Evolutionary conservation across 2,888 invertebrate genomes (phyloP).

Genomic region (Rhynchonema sp.): DNA sequence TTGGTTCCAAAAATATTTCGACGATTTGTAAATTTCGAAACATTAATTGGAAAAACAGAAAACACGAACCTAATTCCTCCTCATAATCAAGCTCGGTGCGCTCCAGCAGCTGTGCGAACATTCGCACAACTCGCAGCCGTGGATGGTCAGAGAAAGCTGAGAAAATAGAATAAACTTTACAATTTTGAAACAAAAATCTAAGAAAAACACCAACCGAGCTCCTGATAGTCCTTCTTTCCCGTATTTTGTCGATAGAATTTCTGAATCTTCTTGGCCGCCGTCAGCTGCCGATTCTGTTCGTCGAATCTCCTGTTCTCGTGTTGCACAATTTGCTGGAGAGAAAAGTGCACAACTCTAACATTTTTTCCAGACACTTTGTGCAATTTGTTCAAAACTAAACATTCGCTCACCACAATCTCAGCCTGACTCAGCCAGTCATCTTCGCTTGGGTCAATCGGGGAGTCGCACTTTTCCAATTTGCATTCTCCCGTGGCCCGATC

Average conservation of each 20-base stretch:
- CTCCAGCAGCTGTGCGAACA: conserved; percentile 45
- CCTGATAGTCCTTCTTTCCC: conserved; percentile 44
- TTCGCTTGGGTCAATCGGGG: no score
- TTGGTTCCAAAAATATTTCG: conserved; percentile 4
- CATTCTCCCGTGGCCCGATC: no score
- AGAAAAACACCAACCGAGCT: conserved; percentile 16
- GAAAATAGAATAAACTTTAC: background rate
- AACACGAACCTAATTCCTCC: conserved; percentile 36
- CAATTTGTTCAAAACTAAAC: no score
- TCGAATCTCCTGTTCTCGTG: no score
- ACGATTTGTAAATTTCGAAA: no score
- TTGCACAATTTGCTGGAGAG: no score
- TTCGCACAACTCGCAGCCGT: conserved; percentile 22
- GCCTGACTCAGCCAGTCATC: no score
- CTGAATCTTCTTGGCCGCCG: conserved; percentile 43
- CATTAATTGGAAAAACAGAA: no score
- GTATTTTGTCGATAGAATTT: conserved; percentile 47
- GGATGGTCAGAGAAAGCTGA: conserved; percentile 14
- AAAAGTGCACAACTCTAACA: no score
- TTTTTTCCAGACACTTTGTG: no score
- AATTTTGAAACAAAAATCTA: background rate
- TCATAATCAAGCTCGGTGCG: conserved; percentile 52
- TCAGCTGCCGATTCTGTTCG: conserved; percentile 18
- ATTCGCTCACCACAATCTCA: no score
- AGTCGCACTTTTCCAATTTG: no score